Percentiles rank a stretch among this genome's conserved stretches.
phyloP scores from a whole-genome alignment of 2,888 invertebrate species.

The Pterostichus niger region DNA sequence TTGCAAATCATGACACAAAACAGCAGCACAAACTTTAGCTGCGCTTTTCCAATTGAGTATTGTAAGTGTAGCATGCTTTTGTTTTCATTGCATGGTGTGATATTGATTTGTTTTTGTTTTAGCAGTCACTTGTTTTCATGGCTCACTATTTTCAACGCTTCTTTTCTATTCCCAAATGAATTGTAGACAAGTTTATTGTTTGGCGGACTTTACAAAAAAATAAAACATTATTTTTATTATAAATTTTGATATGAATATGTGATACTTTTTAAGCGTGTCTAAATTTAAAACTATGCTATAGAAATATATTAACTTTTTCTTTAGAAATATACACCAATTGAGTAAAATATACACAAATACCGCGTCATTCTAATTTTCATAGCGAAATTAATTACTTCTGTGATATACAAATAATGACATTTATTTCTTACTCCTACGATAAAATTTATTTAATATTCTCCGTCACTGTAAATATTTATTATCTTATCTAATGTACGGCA shows the following conservation, averaged over 20 bases:
- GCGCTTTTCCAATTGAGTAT: conserved; percentile 59
- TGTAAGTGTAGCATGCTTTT: conserved; percentile 59
- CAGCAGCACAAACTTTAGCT: conserved; percentile 52
- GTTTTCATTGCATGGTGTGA: conserved; percentile 56
- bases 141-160: conserved; percentile 13
- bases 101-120: conserved; percentile 41
- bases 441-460: not conserved
- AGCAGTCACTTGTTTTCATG: conserved; percentile 7
- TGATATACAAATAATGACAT: not conserved
- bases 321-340: not conserved
- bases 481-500: not conserved
- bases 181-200: not conserved
- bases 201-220: not conserved
- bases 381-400: conserved; percentile 19
- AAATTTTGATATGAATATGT: too few relatives aligned
- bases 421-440: not conserved
- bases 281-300: not conserved
- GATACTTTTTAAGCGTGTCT: too few relatives aligned
- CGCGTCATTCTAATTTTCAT: not conserved
- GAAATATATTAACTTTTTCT: not conserved
- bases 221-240: too few relatives aligned
- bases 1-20: conserved; percentile 58
- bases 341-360: not conserved
- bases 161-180: conserved; percentile 2
- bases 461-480: not conserved